phyloP scores from a whole-genome alignment of 2,113 vertebrate species.

The Pardalotus punctatus region DNA sequence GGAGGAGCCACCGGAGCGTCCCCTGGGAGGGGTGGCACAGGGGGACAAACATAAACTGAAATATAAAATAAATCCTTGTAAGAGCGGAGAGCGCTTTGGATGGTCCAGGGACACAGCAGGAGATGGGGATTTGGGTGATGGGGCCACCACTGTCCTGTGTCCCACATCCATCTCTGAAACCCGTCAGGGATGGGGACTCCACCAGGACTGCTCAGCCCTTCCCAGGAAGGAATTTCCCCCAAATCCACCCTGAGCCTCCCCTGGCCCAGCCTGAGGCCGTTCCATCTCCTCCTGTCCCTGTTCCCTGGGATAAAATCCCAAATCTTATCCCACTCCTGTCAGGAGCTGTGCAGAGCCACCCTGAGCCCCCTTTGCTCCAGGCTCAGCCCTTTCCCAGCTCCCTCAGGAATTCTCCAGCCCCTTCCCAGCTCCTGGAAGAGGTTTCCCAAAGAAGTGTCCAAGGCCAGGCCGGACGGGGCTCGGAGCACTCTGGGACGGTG shows the following conservation, averaged over 20 bases:
- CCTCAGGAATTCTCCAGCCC: not conserved
- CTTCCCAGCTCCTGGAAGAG: not conserved
- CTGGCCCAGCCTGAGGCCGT: not conserved
- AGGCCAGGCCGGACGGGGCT: not conserved
- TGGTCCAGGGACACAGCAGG: not conserved
- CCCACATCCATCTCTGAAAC: not conserved
- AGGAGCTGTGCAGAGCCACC: not conserved
- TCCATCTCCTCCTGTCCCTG: not conserved
- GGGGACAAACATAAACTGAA: not conserved
- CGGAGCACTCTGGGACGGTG: not conserved
- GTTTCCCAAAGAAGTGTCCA: not conserved
- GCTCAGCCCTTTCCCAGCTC: not conserved
- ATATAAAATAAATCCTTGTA: not conserved
- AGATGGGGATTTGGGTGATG: not conserved
- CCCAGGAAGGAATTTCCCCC: rapidly evolving
- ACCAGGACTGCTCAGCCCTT: not conserved
- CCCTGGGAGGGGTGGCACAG: rapidly evolving
- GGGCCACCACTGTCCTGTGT: rapidly evolving
- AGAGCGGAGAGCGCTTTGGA: not conserved
- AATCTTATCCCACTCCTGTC: no score
- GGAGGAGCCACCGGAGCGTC: not conserved
- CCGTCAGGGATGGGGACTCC: not conserved
- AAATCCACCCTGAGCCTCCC: rapidly evolving
- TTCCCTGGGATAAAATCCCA: no score
- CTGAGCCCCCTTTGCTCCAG: not conserved